Conservation (phyloP, 2,113 vertebrate species). For the Pimephales promelas region DNA sequence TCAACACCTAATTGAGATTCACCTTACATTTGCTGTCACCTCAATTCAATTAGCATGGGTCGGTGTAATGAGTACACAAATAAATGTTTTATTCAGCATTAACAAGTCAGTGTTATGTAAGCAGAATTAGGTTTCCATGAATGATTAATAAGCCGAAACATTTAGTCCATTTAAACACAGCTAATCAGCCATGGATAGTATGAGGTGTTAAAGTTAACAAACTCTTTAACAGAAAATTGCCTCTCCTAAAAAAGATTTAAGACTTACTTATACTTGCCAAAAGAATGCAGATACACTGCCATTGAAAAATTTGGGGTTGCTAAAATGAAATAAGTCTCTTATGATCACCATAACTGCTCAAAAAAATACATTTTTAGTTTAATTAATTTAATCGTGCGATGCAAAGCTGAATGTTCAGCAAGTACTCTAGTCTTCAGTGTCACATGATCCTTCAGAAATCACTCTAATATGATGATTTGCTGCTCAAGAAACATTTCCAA, state of each 20-base stretch:
- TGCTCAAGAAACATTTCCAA: background rate
- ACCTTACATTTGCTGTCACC: conserved; percentile 56
- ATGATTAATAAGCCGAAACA: conserved; percentile 52
- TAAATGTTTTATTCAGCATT: conserved; percentile 74
- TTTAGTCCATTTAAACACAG: conserved; percentile 35
- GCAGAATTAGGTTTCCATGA: conserved; percentile 45
- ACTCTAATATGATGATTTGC: background rate
- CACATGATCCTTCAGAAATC: background rate
- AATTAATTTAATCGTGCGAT: background rate
- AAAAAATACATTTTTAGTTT: no score
- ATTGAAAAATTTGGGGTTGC: background rate
- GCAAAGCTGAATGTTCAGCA: background rate
- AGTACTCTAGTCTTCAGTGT: background rate
- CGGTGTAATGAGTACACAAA: conserved; percentile 59
- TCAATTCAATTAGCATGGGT: conserved; percentile 62
- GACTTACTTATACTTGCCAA: background rate
- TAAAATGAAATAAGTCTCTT: background rate
- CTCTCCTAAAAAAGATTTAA: background rate
- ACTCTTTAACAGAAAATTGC: background rate
- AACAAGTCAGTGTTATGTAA: conserved; percentile 54
- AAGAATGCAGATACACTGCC: background rate
- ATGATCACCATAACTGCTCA: background rate
- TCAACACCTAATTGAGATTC: conserved; percentile 36
- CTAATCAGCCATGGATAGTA: conserved; percentile 6
- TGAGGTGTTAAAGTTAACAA: background rate